Evolutionary conservation across 2,113 vertebrate species (phyloP), one percentile per base, ranked within the genome.

Genomic region (Agapornis roseicollis): DNA sequence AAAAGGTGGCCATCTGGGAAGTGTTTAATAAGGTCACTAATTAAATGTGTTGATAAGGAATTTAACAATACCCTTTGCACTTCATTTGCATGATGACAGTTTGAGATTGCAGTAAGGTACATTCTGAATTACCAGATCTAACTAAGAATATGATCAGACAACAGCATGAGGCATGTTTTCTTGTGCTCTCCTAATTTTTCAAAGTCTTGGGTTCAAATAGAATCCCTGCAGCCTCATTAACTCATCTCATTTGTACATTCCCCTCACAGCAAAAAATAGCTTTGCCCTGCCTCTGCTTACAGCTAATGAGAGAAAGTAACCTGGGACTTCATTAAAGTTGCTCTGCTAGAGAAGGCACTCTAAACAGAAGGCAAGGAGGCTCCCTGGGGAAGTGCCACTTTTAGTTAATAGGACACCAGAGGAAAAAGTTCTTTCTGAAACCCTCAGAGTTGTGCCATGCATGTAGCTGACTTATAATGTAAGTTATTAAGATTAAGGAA

Each of bases 31-130:
- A 77, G 31, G 37, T 47, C 13, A 47, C 50, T 88, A 96, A 97
- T 97, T 97, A 97, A 91, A 97, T 80, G 89, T 96, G 95, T 97
- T 97, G 91, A 96, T 94, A 96, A 77, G 65, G 58, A 94, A 79
- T 85, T 95, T 96, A 88, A 50, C 66, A 96, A 88, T 56, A 66
- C 71, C 63, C 85, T 94, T 42, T 41, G 68, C 61, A 33, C 65
- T 96, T 92, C 17, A 71, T 97, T 97, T 96, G 72, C 39, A n/a
- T 17, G 56, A 85, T 70, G 80, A 77, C 65, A 79, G 56, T 94
- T 91, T 23, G 47, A 94, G 90, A 70, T 29, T 24, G 11, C 63
- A 81, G 27, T 76, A n/a, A 79, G 17, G 37, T 72, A 19, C 55
- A 58, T 49, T 80, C 68, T 78, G 31, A 72, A 63, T 64, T 69